Evolutionary conservation across 2,797 vertebrate genomes (phyloP), one percentile per base, ranked within the genome.

Genomic region (Simalia tracyae): DNA sequence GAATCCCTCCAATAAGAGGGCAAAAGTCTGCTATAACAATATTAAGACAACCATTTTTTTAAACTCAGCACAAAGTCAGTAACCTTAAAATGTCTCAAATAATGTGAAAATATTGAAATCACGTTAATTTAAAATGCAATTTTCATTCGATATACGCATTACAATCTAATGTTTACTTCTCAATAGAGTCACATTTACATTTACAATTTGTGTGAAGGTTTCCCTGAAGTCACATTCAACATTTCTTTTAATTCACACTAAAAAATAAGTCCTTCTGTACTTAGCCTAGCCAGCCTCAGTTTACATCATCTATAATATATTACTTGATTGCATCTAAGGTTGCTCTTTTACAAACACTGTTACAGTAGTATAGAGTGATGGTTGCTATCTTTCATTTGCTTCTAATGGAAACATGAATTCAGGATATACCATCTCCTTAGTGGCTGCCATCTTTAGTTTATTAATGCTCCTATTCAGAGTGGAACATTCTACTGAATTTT

Each of bases 281-380:
- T 63, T 59, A 89, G 64, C 81, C 81, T 89, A 92, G 54, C 12
- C 22, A 36, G 84, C 0, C 0, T 46, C 91, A 50, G 59, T 66
- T 91, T 90, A 85, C 11, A 72, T 95, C 94, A 95, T 92, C 94
- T 76, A 93, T 87, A 36, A 87, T 88, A 93, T 91, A 92, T 91
- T 36, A 92, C 87, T 85, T 6, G 66, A 84, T 85, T 88, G 86
- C 88, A 92, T 72, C 57, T 93, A 86, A 54, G 63, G 86, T 19
- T 50, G 59, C 57, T n/a, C 31, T 72, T 87, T n/a, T 57, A 94
- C 95, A 91, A 94, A 87, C 86, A 90, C 3, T 61, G 6, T 36
- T 94, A 91, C 36, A 57, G 9, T 90, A 24, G 8, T 91, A 60
- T 59, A 91, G 84, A 93, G 0, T 17, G 60, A 93, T 24, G 89